These are phyloP conservation scores for Tenualosa ilisha DNA, from an alignment of 2,797 vertebrate genomes.

Conservation along the genomic window DNA sequence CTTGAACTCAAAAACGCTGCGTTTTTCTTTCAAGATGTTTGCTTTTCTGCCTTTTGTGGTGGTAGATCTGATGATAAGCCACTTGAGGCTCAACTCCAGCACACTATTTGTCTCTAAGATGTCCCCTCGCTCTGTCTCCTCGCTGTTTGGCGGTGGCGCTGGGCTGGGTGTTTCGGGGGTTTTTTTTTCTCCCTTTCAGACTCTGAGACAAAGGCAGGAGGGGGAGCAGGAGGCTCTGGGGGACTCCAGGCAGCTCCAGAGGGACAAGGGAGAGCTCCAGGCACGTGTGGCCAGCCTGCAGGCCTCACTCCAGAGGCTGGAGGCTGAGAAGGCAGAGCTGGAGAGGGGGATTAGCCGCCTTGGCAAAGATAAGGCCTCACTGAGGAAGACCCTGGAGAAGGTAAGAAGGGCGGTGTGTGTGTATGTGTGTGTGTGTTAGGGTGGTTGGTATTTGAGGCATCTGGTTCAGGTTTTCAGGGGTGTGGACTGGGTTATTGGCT, in stretches of 20 bases:
- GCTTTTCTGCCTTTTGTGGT: slow-evolving; percentile 2
- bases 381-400: slow-evolving; percentile 76
- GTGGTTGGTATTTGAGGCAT: not conserved
- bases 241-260: slow-evolving; percentile 51
- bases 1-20: not conserved
- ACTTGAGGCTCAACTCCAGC: not conserved
- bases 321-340: slow-evolving; percentile 69
- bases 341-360: slow-evolving; percentile 64
- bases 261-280: slow-evolving; percentile 65
- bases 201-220: slow-evolving; percentile 66
- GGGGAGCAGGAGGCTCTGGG: slow-evolving; percentile 59
- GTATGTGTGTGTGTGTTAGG: not conserved
- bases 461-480: not conserved
- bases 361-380: slow-evolving; percentile 70
- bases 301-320: slow-evolving; percentile 61
- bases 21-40: not conserved
- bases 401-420: slow-evolving; percentile 51
- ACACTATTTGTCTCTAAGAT: not conserved
- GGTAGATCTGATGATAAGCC: not conserved
- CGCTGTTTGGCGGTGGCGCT: not conserved
- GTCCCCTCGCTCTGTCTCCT: not conserved
- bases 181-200: slow-evolving; percentile 55
- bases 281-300: slow-evolving; percentile 65
- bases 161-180: not conserved
- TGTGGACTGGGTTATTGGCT: not conserved